Base-by-base conservation (phyloP, 2,797 vertebrate species). In the Acanthis flammea region DNA sequence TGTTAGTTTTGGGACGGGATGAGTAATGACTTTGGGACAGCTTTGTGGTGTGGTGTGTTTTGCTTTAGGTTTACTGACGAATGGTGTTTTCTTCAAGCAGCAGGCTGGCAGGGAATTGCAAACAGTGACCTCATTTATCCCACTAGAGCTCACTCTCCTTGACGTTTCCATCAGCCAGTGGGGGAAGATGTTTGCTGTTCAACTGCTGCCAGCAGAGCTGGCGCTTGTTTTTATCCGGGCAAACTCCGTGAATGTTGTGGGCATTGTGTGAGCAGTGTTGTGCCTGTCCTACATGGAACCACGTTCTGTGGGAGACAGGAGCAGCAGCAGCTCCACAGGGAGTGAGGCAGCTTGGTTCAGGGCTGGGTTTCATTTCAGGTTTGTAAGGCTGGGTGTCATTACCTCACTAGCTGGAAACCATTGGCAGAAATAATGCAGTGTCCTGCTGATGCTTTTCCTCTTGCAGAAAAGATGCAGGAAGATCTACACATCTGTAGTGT, bases 51-150 rank as follows among this genome's bases (percentile, higher is more conserved):
- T 31, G 13, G 67, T 31, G 45, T 85, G 68, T 77, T 96, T 95
- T 92, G 78, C 92, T 87, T 68, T 86, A 65, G 85, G 57, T 95
- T 88, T 84, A 72, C 68, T 95, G 92, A 88, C 27, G 45, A 91
- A 75, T 80, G 61, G 75, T 90, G 91, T 90, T 96, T 95, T 93
- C 85, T 90, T 86, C 82, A 90, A 22, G 68, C 60, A 83, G 78
- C 94, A 86, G 84, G 75, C 87, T 92, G 92, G 88, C 86, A 85
- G 82, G 84, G 88, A 90, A 85, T 68, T 92, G 82, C 86, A 80
- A 76, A 75, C 90, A 89, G 93, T 80, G 93, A 95, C 94, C 76
- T 92, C 93, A 75, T 96, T 95, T 88, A 86, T 92, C 58, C 90
- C 63, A 2, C 67, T 30, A 12, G 86, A 81, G 45, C 89, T 92